phyloP scores from a whole-genome alignment of 2,888 invertebrate genomes.

The Gymnocheta viridis region DNA sequence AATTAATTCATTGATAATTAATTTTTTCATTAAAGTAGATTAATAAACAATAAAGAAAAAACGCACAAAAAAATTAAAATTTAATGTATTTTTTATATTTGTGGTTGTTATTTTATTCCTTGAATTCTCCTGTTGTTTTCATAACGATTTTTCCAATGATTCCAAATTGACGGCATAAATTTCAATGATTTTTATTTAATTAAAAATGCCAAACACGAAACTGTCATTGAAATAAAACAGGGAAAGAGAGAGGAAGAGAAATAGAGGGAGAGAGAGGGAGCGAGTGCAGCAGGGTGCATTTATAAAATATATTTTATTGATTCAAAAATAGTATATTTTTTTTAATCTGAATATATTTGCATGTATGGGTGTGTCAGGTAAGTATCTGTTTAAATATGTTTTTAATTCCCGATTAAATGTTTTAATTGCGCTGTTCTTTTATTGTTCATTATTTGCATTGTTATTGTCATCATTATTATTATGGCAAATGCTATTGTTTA shows the following conservation, averaged over 20 bases:
- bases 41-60: not conserved
- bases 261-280: not conserved
- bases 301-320: no score
- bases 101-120: not conserved
- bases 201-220: slow-evolving; percentile 47
- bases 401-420: slow-evolving; percentile 40
- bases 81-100: not conserved
- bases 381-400: not conserved
- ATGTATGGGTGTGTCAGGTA: not conserved
- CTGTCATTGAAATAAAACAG: not conserved
- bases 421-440: slow-evolving; percentile 36
- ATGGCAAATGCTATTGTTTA: not conserved
- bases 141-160: slow-evolving; percentile 1
- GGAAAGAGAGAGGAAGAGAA: not conserved
- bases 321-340: not conserved
- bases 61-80: not conserved
- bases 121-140: not conserved
- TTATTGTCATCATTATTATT: not conserved
- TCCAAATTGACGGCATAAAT: slow-evolving; percentile 39
- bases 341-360: not conserved
- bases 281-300: no score
- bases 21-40: not conserved
- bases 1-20: not conserved
- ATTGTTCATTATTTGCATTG: slow-evolving; percentile 29
- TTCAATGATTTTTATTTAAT: slow-evolving; percentile 61